A percentile compares a stretch with the other conserved stretches of the same genome.
Conservation (phyloP, 2,113 vertebrate species). For the Paraplagusia blochii region DNA sequence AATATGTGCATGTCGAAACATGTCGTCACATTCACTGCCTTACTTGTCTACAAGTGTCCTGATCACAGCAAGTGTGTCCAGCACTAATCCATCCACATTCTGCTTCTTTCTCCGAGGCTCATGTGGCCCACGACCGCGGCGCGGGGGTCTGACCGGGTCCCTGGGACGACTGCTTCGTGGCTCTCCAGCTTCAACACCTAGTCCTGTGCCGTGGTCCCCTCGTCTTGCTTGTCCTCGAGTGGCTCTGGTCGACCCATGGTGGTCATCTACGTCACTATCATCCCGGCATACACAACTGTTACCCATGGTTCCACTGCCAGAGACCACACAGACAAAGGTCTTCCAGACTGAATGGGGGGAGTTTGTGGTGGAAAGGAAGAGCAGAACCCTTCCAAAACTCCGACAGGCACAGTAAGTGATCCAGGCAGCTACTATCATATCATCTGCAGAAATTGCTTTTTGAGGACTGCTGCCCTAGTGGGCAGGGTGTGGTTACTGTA, state of each 20-base stretch:
- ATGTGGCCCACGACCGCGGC: conserved; percentile 91
- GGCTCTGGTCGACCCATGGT: conserved; percentile 67
- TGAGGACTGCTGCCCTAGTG: conserved; percentile 69
- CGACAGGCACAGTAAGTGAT: conserved; percentile 94
- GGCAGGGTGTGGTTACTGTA: conserved; percentile 53
- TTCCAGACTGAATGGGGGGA: conserved; percentile 82
- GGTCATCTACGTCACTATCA: conserved; percentile 90
- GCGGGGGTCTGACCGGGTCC: conserved; percentile 92
- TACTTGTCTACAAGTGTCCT: conserved; percentile 98
- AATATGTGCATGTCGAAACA: too few species aligned
- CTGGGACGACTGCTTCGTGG: conserved; percentile 84
- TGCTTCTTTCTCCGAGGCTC: conserved; percentile 97
- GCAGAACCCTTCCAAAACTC: conserved; percentile 91
- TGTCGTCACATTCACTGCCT: conserved; percentile 63
- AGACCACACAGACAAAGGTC: conserved; percentile 69
- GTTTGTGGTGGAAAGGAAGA: conserved; percentile 83
- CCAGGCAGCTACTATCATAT: conserved; percentile 98
- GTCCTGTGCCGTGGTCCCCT: conserved; percentile 72
- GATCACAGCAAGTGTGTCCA: conserved; percentile 97
- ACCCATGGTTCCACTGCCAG: conserved; percentile 82
- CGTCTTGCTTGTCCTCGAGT: conserved; percentile 77
- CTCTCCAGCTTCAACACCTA: conserved; percentile 59
- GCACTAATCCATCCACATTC: conserved; percentile 94
- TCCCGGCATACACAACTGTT: conserved; percentile 96
- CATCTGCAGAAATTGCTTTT: conserved; percentile 85